Conservation (phyloP, 1,140 invertebrate genomes). For the Dreissena rostriformis region DNA sequence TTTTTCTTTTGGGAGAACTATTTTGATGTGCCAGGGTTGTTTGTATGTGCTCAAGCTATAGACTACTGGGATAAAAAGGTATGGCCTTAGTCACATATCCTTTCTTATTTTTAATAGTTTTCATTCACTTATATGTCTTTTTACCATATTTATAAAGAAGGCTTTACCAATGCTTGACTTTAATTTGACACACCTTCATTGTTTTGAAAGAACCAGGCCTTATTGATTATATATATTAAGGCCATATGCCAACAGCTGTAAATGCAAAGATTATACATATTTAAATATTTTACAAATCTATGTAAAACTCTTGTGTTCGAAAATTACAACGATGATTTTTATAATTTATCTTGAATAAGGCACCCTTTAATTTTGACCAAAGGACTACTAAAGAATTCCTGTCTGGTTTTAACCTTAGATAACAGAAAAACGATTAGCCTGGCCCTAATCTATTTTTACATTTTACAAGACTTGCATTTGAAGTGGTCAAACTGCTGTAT, state of each 20-base stretch:
- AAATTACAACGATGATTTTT: no score
- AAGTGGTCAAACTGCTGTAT: not conserved
- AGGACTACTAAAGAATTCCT: no score
- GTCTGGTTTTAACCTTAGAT: no score
- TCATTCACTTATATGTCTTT: not conserved
- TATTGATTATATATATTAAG: not conserved
- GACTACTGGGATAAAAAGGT: conserved; percentile 86
- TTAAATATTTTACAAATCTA: no score
- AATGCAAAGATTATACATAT: not conserved
- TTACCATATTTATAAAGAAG: not conserved
- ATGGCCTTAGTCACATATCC: not conserved
- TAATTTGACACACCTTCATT: not conserved
- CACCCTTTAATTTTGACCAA: no score
- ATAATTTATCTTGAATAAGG: no score
- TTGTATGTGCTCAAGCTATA: conserved; percentile 88
- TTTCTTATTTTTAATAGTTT: not conserved
- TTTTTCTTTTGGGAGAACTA: conserved; percentile 88
- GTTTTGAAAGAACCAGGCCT: not conserved
- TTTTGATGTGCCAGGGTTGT: conserved; percentile 87
- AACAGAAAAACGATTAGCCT: not conserved
- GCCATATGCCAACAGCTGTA: not conserved
- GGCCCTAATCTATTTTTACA: not conserved
- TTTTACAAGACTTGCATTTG: not conserved
- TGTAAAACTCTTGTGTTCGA: no score
- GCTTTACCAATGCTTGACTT: no score